Percentiles rank a stretch among this genome's conserved stretches.
phyloP scores from a whole-genome alignment of 2,113 vertebrate genomes.

The Tiliqua scincoides region DNA sequence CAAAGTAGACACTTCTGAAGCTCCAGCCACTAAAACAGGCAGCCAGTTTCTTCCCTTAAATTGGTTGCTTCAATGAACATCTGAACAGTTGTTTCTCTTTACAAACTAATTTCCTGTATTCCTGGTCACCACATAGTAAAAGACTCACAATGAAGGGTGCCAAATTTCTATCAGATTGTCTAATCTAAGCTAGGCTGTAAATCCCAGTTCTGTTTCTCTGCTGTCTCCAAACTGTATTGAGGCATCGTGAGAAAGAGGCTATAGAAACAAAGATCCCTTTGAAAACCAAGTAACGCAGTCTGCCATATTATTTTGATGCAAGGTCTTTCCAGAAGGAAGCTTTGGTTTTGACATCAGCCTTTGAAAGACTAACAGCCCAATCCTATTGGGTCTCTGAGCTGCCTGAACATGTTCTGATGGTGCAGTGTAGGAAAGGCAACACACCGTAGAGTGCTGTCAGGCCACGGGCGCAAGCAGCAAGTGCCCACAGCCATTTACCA shows the following conservation, averaged over 20 bases:
- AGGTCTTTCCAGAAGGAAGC: not conserved
- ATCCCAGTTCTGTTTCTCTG: not conserved
- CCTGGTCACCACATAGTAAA: not conserved
- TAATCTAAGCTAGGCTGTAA: conserved; percentile 2
- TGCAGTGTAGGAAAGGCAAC: too few species aligned
- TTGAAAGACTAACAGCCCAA: too few species aligned
- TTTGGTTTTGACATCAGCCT: too few species aligned
- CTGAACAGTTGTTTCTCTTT: conserved; percentile 10
- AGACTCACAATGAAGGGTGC: not conserved
- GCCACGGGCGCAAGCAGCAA: too few species aligned
- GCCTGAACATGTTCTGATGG: too few species aligned
- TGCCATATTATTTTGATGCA: not conserved
- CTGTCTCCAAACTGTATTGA: not conserved
- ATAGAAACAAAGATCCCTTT: not conserved
- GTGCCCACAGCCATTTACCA: too few species aligned
- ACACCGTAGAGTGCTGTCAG: too few species aligned
- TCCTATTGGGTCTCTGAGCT: too few species aligned
- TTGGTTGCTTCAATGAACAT: not conserved
- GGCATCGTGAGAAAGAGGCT: not conserved
- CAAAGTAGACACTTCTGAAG: too few species aligned
- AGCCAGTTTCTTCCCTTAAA: not conserved
- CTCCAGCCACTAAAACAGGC: not conserved
- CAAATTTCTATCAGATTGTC: not conserved
- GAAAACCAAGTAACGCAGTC: not conserved
- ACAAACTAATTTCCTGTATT: not conserved